These are phyloP conservation scores for Dendrocincla fuliginosa DNA, from an alignment of 2,797 vertebrate genomes.

Conservation along the genomic window DNA sequence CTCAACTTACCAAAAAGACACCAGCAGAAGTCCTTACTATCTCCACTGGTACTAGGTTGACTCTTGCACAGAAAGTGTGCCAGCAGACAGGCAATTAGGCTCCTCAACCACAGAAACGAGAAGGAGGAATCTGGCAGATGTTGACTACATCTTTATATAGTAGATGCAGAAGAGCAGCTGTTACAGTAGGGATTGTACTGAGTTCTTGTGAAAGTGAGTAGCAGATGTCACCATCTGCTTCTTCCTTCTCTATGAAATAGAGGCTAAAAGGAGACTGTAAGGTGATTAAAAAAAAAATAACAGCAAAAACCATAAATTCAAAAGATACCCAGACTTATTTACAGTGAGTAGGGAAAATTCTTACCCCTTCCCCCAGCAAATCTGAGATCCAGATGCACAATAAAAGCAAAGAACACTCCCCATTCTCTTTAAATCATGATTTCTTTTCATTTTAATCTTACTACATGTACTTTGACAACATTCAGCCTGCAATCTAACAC, in stretches of 20 bases:
- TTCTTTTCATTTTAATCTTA: constrained; percentile 28
- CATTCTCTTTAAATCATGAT: neutral
- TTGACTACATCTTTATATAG: neutral
- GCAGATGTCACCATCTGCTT: constrained; percentile 61
- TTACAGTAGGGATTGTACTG: neutral
- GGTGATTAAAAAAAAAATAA: neutral
- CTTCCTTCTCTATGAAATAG: neutral
- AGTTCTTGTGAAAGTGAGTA: constrained; percentile 33
- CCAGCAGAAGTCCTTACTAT: neutral
- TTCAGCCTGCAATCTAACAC: constrained; percentile 51
- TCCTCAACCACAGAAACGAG: neutral
- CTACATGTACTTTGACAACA: constrained; percentile 20
- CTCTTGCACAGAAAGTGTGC: neutral
- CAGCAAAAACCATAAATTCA: neutral
- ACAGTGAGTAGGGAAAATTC: neutral
- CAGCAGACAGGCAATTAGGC: neutral
- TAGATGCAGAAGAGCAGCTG: constrained; percentile 34
- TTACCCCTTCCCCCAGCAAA: neutral
- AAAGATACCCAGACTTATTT: neutral
- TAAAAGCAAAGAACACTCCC: neutral
- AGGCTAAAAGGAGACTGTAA: neutral
- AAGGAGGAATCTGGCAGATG: neutral
- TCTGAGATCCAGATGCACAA: neutral
- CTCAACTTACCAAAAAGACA: neutral
- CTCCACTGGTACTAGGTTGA: neutral